Conservation (phyloP, 53 echinoderm and acorn worm genomes). For the Holothuria scabra region DNA sequence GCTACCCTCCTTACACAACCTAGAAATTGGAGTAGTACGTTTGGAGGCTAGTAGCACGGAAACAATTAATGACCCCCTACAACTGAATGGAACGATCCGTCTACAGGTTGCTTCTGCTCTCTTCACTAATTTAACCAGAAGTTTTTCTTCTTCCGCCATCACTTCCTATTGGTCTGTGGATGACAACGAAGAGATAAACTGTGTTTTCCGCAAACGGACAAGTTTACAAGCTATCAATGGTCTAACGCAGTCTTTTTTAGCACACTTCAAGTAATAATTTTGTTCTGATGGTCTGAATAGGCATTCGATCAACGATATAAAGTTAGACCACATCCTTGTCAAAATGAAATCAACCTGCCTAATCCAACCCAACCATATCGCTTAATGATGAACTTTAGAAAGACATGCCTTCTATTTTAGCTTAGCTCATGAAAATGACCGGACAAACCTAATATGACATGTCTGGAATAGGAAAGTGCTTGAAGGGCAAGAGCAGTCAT, state of each 20-base stretch:
- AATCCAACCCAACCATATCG: not conserved
- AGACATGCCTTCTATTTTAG: too few species aligned
- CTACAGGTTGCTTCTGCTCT: slow-evolving; percentile 20
- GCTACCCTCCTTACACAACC: too few species aligned
- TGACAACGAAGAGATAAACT: slow-evolving; percentile 31
- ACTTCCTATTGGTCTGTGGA: slow-evolving; percentile 46
- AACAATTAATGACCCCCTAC: not conserved
- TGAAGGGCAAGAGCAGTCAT: too few species aligned
- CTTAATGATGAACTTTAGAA: not conserved
- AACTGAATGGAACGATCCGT: slow-evolving; percentile 37
- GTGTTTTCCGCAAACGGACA: slow-evolving; percentile 26
- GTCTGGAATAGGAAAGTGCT: too few species aligned
- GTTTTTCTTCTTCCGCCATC: slow-evolving; percentile 45
- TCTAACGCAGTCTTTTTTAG: not conserved
- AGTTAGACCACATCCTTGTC: slow-evolving; percentile 29
- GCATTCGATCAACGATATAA: not conserved
- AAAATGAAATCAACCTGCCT: not conserved
- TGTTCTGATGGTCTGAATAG: not conserved
- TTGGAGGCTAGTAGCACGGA: too few species aligned
- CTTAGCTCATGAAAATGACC: too few species aligned
- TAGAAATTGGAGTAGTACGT: too few species aligned
- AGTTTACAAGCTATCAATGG: slow-evolving; percentile 8
- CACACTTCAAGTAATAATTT: not conserved
- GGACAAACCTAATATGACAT: too few species aligned
- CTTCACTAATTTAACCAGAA: slow-evolving; percentile 29